phyloP scores from a whole-genome alignment of 1,140 invertebrate genomes.

The Bombyx mandarina region DNA sequence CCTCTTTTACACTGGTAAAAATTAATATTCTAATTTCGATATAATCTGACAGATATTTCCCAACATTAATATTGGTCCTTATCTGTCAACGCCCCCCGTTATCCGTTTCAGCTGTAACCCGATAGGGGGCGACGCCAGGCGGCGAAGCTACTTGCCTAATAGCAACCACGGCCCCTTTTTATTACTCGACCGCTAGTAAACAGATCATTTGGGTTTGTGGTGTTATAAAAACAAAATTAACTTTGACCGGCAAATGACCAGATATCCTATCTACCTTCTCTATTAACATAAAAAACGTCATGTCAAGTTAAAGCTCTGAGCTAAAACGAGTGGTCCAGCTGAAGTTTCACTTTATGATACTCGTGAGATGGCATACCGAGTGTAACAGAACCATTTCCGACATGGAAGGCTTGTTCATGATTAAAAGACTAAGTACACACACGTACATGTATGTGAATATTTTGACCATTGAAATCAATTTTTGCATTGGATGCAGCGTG shows the following conservation, averaged over 20 bases:
- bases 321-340: too few species aligned
- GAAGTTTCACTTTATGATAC: too few species aligned
- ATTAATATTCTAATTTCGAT: constrained; percentile 13
- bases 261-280: constrained; percentile 35
- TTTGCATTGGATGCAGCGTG: too few species aligned
- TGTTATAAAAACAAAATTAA: constrained; percentile 71
- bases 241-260: constrained; percentile 55
- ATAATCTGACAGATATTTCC: constrained; percentile 58
- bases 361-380: too few species aligned
- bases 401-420: too few species aligned
- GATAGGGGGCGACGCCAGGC: constrained; percentile 63
- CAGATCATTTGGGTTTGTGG: constrained; percentile 70
- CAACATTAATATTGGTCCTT: constrained; percentile 61
- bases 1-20: constrained; percentile 13
- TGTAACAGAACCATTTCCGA: too few species aligned
- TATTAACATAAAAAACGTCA: constrained; percentile 46
- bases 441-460: too few species aligned
- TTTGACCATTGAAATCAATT: too few species aligned
- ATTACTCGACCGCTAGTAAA: constrained; percentile 70
- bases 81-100: constrained; percentile 62
- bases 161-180: constrained; percentile 66
- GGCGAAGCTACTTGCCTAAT: constrained; percentile 56
- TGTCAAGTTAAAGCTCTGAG: constrained; percentile 4
- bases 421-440: too few species aligned
- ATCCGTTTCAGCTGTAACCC: constrained; percentile 67